These are phyloP conservation scores for Leptestheria dahalacensis DNA, from an alignment of 1,140 invertebrate genomes.

Conservation along the genomic window DNA sequence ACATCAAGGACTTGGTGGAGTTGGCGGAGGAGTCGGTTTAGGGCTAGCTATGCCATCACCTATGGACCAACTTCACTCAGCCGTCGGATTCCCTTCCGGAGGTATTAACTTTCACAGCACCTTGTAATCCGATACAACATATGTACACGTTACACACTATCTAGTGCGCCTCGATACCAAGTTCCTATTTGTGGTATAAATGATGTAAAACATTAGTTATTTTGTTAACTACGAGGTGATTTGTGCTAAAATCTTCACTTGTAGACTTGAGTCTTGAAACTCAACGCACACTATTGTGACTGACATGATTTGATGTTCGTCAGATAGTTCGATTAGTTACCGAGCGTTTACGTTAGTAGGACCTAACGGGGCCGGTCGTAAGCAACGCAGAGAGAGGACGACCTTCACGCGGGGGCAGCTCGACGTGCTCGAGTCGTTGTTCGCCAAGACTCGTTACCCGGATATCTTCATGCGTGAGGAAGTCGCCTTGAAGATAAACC, in stretches of 20 bases:
- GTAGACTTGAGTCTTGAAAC: neutral
- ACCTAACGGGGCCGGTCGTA: conserved; percentile 33
- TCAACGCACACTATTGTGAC: neutral
- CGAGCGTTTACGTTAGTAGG: neutral
- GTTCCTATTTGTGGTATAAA: neutral
- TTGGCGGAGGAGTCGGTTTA: conserved; percentile 7
- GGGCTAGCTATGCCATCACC: conserved; percentile 7
- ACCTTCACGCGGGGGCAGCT: conserved; percentile 94
- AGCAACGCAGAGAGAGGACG: conserved; percentile 89
- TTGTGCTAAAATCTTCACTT: too few relatives aligned
- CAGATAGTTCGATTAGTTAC: neutral
- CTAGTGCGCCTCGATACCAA: too few relatives aligned
- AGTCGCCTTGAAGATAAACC: conserved; percentile 90
- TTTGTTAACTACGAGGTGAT: too few relatives aligned
- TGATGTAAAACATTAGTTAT: neutral
- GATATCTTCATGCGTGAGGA: conserved; percentile 99
- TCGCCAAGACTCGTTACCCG: conserved; percentile 91
- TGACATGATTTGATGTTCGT: neutral
- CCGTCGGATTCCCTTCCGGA: conserved; percentile 12
- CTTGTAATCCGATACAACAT: neutral
- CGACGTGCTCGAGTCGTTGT: conserved; percentile 83
- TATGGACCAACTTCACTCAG: conserved; percentile 12
- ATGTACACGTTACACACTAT: too few relatives aligned
- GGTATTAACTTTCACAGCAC: neutral
- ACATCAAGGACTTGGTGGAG: neutral